Conservation (phyloP, 1,140 invertebrate species). For the Hyposmocoma kahamanoa region DNA sequence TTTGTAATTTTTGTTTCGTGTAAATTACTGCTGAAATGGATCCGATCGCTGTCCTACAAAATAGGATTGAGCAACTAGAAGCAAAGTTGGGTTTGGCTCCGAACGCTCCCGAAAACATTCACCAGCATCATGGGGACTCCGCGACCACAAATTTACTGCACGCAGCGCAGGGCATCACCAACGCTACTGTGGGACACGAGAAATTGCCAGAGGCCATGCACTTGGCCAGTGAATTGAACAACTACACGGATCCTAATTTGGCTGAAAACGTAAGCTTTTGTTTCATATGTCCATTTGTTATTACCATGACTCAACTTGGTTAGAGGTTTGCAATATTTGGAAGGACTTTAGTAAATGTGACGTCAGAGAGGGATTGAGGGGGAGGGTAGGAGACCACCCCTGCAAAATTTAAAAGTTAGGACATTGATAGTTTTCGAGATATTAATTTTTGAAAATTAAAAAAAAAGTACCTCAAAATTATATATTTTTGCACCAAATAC, state of each 20-base stretch:
- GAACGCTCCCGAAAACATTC: conserved; percentile 27
- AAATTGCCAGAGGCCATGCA: conserved; percentile 56
- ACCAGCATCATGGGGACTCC: conserved; percentile 43
- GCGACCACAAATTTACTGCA: conserved; percentile 57
- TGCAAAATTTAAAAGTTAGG: not conserved
- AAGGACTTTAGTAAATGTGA: no score
- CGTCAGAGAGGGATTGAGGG: no score
- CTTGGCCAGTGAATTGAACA: conserved; percentile 64
- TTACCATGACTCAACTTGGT: no score
- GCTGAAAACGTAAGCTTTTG: conserved; percentile 51
- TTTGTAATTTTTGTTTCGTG: conserved; percentile 10
- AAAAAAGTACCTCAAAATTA: not conserved
- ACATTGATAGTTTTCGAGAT: no score
- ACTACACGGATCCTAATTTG: conserved; percentile 68
- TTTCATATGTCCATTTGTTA: conserved; percentile 1
- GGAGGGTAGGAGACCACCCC: no score
- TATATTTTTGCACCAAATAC: no score
- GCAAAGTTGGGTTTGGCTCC: conserved; percentile 55
- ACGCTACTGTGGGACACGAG: conserved; percentile 60
- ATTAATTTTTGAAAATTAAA: no score
- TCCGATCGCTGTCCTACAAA: conserved; percentile 64
- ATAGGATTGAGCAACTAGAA: conserved; percentile 67
- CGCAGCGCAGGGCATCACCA: conserved; percentile 56
- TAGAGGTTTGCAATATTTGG: no score
- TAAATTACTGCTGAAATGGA: conserved; percentile 45